Base-by-base conservation (phyloP, 2,888 invertebrate genomes). In the Chrysina gloriosa region DNA sequence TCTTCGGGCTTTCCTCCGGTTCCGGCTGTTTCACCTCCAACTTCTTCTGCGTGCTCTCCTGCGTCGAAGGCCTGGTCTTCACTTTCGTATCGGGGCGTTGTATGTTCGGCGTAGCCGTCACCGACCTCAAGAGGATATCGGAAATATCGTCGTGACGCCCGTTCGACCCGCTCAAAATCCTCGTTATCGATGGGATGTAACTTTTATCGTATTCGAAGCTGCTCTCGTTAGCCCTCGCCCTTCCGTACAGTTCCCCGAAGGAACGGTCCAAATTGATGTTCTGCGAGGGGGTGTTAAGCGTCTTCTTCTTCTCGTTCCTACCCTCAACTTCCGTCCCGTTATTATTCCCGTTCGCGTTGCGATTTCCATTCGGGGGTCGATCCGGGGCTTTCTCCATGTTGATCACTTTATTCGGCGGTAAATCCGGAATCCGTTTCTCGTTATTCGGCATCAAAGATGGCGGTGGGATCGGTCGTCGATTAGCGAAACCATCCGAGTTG, bases 111-210 rank as follows among this genome's bases (percentile, higher is more conserved):
- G 84, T 81, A 1, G 89, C 87, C 0, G 91, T 90, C 31, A 90
- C 90, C 0, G 90, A 89, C 69, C 90, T 86, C 21, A 93, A 82
- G 0, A 94, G 83, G 45, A 93, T 91, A 71, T 93, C 93, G 0
- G 93, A 92, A 63, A 94, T 90, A 75, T 92, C 92, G 73, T 93
- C 92, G 75, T 92, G 93, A 27, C 93, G 86, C 0, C 95, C 95
- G 79, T 93, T 94, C 58, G 94, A 93, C 0, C 95, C 95, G 56
- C 93, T 93, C 21, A 95, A 84, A 77, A 95, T 95, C 65, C 95
- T 86, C 2, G 93, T 92, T 73, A 95, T 94, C 72, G 93, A 92
- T 2, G 94, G 93, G 76, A 93, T 90, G 80, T 79, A 80, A 5
- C 76, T 78, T 68, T 82, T 83, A 56, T 83, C 83, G 73, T 84